Evolutionary conservation across 2,888 invertebrate species (phyloP).

Genomic region (Perizoma flavofasciatum): DNA sequence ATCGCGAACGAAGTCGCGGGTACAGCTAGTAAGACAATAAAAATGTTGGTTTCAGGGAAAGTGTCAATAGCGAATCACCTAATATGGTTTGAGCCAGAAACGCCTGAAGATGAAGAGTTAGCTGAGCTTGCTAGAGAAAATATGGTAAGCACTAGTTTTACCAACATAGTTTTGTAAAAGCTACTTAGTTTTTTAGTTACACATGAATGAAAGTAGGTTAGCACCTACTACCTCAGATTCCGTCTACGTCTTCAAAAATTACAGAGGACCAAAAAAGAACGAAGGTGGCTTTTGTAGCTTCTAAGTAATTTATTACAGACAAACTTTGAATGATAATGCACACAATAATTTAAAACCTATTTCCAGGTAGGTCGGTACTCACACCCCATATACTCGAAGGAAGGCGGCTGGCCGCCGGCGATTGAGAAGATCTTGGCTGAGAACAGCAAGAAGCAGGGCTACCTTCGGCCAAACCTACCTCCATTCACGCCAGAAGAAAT

Average conservation of each 20-base stretch:
- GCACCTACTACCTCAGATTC: too few species aligned
- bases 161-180: not conserved
- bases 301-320: too few species aligned
- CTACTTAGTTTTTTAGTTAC: not conserved
- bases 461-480: conserved; percentile 48
- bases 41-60: conserved; percentile 41
- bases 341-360: too few species aligned
- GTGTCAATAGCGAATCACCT: conserved; percentile 52
- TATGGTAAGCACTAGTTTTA: conserved; percentile 37
- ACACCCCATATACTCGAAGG: conserved; percentile 54
- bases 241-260: too few species aligned
- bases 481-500: conserved; percentile 52
- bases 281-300: too few species aligned
- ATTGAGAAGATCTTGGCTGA: conserved; percentile 49
- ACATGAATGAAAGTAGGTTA: too few species aligned
- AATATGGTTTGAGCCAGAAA: conserved; percentile 76
- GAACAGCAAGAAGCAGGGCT: conserved; percentile 48
- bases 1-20: too few species aligned
- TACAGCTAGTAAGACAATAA: too few species aligned
- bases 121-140: conserved; percentile 77
- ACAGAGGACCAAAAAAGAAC: too few species aligned
- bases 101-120: conserved; percentile 74
- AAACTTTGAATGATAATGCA: too few species aligned
- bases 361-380: conserved; percentile 44
- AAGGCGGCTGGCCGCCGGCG: conserved; percentile 60